These are phyloP conservation scores for Corticium candelabrum DNA, from an alignment of 37 sponge, comb jelly and placozoan genomes.

Conservation along the genomic window DNA sequence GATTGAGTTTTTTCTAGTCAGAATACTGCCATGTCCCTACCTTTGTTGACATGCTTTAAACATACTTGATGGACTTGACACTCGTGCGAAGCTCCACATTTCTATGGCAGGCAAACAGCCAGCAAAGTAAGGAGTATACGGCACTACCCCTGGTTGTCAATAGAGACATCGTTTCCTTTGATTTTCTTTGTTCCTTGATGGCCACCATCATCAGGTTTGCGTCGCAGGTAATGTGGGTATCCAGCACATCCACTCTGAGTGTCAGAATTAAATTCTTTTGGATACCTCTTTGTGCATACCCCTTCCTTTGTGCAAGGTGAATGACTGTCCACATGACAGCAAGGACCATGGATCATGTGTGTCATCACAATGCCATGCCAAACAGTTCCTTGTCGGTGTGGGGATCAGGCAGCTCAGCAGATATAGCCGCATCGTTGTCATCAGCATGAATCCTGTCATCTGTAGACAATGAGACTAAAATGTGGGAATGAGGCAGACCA, in stretches of 20 bases:
- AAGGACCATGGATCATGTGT: background rate
- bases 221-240: background rate
- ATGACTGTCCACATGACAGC: background rate
- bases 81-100: background rate
- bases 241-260: too few relatives aligned
- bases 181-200: background rate
- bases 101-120: background rate
- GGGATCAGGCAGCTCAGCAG: too few relatives aligned
- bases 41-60: background rate
- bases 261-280: constrained; percentile 5
- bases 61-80: background rate
- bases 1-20: background rate
- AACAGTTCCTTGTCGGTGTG: too few relatives aligned
- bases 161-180: background rate
- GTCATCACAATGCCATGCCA: too few relatives aligned
- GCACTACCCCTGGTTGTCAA: background rate
- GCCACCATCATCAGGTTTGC: background rate
- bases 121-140: background rate
- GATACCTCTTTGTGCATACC: background rate
- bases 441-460: too few relatives aligned
- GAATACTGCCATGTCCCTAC: background rate
- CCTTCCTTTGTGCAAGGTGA: background rate
- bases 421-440: too few relatives aligned
- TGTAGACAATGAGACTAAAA: too few relatives aligned
- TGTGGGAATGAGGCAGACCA: too few relatives aligned